These are phyloP conservation scores for Melanotaenia boesemani DNA, from an alignment of 2,797 vertebrate genomes.

Conservation along the genomic window DNA sequence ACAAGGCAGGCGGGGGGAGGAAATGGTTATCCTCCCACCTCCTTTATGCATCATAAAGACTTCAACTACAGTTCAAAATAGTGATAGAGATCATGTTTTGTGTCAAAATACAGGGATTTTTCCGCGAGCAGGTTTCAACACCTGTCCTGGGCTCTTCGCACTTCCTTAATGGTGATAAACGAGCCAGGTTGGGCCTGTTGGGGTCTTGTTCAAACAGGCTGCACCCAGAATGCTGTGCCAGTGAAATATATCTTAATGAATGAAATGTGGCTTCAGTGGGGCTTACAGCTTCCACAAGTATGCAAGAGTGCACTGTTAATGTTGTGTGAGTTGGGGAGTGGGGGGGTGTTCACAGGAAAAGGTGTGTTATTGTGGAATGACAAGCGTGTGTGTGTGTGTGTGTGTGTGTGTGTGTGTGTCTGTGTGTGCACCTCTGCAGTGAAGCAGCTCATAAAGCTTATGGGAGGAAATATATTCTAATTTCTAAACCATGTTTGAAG, in stretches of 20 bases:
- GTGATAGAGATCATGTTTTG: constrained; percentile 38
- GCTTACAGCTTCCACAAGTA: constrained; percentile 52
- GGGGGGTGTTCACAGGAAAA: background rate
- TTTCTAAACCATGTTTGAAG: background rate
- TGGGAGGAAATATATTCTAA: background rate
- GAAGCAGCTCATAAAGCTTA: background rate
- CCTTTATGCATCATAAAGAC: constrained; percentile 18
- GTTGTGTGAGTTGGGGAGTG: constrained; percentile 21
- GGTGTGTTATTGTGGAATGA: background rate
- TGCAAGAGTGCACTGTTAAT: constrained; percentile 49
- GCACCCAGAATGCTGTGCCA: constrained; percentile 47
- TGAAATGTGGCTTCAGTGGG: constrained; percentile 67
- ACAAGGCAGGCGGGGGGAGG: background rate
- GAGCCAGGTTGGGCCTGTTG: constrained; percentile 46
- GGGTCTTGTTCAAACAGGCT: constrained; percentile 72
- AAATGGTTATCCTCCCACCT: background rate
- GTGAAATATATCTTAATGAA: constrained; percentile 69
- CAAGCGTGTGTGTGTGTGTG: background rate
- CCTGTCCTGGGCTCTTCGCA: constrained; percentile 51
- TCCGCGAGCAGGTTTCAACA: constrained; percentile 53
- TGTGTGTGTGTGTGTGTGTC: background rate
- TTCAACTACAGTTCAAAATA: constrained; percentile 21
- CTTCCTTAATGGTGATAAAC: constrained; percentile 69
- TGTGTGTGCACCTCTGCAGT: background rate
- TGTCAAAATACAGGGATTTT: constrained; percentile 49